Evolutionary conservation across 2,113 vertebrate genomes (phyloP).

Genomic region (Corythornis cristatus): DNA sequence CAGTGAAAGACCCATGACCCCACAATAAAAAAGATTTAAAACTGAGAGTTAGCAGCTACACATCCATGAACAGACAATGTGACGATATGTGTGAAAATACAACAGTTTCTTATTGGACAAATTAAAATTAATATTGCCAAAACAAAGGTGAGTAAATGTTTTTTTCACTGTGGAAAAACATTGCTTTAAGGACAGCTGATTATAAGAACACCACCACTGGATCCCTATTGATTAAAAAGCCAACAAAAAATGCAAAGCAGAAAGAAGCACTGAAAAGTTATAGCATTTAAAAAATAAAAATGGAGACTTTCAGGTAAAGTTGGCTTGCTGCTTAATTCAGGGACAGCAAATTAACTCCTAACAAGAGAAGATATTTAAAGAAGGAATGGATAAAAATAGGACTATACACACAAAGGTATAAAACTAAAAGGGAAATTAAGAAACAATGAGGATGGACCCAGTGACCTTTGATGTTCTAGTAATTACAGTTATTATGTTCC

Average conservation of each 20-base stretch:
- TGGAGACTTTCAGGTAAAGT: not conserved
- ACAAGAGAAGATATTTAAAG: not conserved
- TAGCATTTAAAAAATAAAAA: not conserved
- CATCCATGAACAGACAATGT: not conserved
- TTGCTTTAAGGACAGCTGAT: not conserved
- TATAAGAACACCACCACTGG: not conserved
- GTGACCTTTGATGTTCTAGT: constrained; percentile 19
- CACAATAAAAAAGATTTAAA: not conserved
- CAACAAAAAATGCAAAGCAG: not conserved
- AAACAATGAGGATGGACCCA: constrained; percentile 28
- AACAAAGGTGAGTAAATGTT: not conserved
- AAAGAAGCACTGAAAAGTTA: not conserved
- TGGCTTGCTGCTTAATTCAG: not conserved
- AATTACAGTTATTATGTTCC: constrained; percentile 35
- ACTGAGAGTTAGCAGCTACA: not conserved
- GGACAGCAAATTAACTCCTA: not conserved
- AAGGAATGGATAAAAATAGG: not conserved
- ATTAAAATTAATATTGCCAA: not conserved
- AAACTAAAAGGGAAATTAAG: constrained; percentile 26
- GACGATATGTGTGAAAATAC: not conserved
- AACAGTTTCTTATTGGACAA: not conserved
- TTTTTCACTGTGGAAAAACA: not conserved
- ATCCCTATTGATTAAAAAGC: not conserved
- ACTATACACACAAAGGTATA: not conserved
- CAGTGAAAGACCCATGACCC: not conserved